Evolutionary conservation across 1,140 invertebrate species (phyloP).

Genomic region (Parasteatoda tepidariorum): DNA sequence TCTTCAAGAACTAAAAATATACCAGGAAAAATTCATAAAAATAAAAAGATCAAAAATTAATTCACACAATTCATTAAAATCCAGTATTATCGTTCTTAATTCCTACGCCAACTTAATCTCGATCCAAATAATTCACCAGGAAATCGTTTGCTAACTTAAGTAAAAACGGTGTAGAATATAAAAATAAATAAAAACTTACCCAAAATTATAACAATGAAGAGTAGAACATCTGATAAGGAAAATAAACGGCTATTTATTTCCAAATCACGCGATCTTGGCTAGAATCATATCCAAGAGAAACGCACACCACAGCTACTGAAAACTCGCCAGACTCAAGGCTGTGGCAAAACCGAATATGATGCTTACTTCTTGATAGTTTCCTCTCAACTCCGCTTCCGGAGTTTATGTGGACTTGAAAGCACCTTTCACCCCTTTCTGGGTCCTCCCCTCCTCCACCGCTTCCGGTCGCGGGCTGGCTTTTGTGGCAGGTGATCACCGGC

Average conservation of each 20-base stretch:
- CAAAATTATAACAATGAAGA: background rate
- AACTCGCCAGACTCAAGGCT: background rate
- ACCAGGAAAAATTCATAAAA: no score
- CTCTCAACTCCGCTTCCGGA: constrained; percentile 34
- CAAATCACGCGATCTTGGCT: background rate
- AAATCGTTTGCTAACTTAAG: no score
- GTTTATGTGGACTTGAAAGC: constrained; percentile 39
- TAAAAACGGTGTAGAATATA: no score
- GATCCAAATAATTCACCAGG: no score
- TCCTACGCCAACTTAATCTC: no score
- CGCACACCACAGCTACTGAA: background rate
- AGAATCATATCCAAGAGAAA: background rate
- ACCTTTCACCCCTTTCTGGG: constrained; percentile 24
- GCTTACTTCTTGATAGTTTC: constrained; percentile 1
- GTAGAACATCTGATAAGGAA: background rate
- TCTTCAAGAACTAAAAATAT: no score
- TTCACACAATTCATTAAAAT: no score
- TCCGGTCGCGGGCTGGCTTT: constrained; percentile 1
- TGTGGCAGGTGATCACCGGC: constrained; percentile 43
- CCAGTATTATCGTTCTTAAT: no score
- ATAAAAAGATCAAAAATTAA: no score
- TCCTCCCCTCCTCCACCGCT: constrained; percentile 22
- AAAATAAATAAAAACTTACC: background rate
- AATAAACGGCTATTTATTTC: background rate
- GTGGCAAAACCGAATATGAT: background rate